Conservation (phyloP, 2,888 invertebrate species). For the Synanthedon formicaeformis region DNA sequence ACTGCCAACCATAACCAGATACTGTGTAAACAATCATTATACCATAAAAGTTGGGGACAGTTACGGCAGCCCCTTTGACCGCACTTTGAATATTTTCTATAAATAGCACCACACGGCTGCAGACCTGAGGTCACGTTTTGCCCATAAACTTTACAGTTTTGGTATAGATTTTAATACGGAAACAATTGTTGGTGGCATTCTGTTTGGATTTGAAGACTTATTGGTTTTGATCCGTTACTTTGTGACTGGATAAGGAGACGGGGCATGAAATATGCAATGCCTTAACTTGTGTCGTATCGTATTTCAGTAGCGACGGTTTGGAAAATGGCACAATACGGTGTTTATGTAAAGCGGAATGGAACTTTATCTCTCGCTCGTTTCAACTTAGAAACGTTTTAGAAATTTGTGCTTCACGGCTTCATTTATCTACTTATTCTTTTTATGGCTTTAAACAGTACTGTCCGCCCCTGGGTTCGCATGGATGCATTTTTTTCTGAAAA, state of each 20-base stretch:
- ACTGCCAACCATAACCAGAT: constrained; percentile 12
- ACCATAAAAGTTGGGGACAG: constrained; percentile 36
- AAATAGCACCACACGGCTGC: constrained; percentile 11
- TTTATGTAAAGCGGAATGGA: no score
- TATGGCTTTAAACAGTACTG: no score
- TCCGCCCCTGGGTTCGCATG: no score
- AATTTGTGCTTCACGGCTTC: no score
- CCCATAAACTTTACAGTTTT: constrained; percentile 6
- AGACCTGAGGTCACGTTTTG: constrained; percentile 7
- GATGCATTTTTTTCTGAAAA: no score
- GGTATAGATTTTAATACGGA: constrained; percentile 1
- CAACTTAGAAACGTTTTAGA: no score
- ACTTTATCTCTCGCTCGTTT: no score
- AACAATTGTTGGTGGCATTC: background rate
- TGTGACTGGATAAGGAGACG: background rate
- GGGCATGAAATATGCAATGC: no score
- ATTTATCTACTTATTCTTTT: no score
- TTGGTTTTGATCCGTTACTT: background rate
- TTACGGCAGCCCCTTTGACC: constrained; percentile 36
- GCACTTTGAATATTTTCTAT: constrained; percentile 22
- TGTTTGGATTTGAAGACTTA: background rate
- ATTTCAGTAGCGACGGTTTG: no score
- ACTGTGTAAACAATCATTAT: constrained; percentile 24
- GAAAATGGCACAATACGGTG: no score
- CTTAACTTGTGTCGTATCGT: no score